Percentiles rank a stretch among this genome's conserved stretches.
Evolutionary conservation across 2,888 invertebrate genomes (phyloP).

Genomic region (Phoronis australis): DNA sequence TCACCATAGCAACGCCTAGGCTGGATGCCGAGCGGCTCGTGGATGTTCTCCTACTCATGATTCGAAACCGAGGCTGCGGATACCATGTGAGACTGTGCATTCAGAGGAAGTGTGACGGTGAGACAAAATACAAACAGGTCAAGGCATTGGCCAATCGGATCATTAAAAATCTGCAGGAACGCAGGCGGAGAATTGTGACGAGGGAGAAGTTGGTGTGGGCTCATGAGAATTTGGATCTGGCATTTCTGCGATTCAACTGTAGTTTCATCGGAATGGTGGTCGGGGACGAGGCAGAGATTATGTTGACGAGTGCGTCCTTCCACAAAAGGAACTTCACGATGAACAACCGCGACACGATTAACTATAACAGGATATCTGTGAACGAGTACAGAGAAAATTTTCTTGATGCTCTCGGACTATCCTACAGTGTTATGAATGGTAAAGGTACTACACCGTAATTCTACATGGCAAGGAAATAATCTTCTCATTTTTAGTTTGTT

Average conservation of each 20-base stretch:
- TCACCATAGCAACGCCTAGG: not conserved
- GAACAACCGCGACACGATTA: not conserved
- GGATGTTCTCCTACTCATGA: not conserved
- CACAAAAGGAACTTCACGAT: not conserved
- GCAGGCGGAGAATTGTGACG: not conserved
- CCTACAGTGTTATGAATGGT: too few relatives aligned
- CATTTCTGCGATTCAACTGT: not conserved
- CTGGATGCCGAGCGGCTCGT: not conserved
- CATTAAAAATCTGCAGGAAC: not conserved
- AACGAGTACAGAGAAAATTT: not conserved
- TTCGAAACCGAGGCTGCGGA: not conserved
- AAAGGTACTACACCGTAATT: too few relatives aligned
- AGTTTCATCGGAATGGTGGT: not conserved
- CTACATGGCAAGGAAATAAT: too few relatives aligned
- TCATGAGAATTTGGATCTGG: not conserved
- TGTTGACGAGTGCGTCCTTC: not conserved
- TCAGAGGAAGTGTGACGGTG: not conserved
- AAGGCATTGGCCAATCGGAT: not conserved
- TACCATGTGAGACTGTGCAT: not conserved
- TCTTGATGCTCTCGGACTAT: not conserved
- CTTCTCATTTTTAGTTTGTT: too few relatives aligned
- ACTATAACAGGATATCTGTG: not conserved
- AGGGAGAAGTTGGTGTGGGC: not conserved
- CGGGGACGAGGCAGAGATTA: not conserved
- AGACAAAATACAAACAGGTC: not conserved